Base-by-base conservation (phyloP, 2,113 vertebrate genomes). In the Megaleporinus macrocephalus region DNA sequence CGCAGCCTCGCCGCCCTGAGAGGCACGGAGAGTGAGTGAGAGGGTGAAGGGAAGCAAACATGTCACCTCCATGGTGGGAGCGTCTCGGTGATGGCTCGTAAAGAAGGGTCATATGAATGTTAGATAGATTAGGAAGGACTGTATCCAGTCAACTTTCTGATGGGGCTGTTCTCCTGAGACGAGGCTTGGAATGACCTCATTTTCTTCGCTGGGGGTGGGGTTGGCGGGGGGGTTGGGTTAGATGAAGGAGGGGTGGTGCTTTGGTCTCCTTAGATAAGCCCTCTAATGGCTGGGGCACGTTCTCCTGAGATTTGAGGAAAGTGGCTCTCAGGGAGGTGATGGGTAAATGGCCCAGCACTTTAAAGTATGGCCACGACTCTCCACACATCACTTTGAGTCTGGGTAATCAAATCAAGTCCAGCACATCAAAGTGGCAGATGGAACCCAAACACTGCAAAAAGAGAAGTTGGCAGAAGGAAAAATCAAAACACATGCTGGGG, bases 141-240 rank as follows among this genome's bases (percentile, higher is more conserved):
- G 53, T 55, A 49, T 49, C 47, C 11, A 55, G 30, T 55, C 33
- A 69, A 73, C 79, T 33, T 22, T 68, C 79, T 80, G 69, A 73
- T 14, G 24, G 62, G 59, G 59, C 24, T 62, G 13, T 3, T 51
- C 14, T 51, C 15, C 49, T 51, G 49, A 51, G 16, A 51, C 7
- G 49, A 16, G 20, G 53, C 2, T 20, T 55, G 53, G 53, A 55
- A 22, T 55, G 53, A 4, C 53, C 53, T 55, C 53, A 7, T 22
- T 55, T 55, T 22, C 5, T 22, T 2, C 1, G 49, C 2, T 1
- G 41, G 41, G 41, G 49, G 49, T 1, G 49, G 49, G 15, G 49
- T 2, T 3, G 3, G 16, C 3, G 36, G 2, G 5, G 7, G 20
- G 14, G 53, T 36, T 36, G 36, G 49, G 49, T 2, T 20, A 1